A percentile compares a stretch with the other conserved stretches of the same genome.
Conservation (phyloP, 2,888 invertebrate genomes). For the Pocota personata region DNA sequence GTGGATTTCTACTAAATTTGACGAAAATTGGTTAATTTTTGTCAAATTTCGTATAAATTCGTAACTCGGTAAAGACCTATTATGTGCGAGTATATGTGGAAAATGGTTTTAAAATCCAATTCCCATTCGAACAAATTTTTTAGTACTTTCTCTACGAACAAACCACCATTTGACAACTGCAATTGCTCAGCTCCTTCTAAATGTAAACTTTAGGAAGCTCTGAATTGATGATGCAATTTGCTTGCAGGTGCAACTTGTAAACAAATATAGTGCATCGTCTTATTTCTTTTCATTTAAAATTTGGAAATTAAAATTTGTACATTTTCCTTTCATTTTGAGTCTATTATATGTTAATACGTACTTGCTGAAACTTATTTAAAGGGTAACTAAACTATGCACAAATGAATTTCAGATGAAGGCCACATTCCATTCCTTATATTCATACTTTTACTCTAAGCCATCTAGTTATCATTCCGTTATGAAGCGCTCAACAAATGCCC, state of each 20-base stretch:
- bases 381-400: background rate
- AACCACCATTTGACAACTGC: no score
- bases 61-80: no score
- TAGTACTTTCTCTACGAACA: no score
- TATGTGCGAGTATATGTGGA: no score
- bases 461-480: conserved; percentile 14
- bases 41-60: no score
- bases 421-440: background rate
- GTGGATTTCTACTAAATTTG: no score
- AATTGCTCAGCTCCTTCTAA: no score
- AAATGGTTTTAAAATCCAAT: no score
- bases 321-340: background rate
- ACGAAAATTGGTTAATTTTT: no score
- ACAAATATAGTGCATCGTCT: background rate
- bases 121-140: no score
- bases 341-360: background rate
- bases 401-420: background rate
- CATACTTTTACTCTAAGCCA: background rate
- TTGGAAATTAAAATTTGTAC: background rate
- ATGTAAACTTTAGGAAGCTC: no score
- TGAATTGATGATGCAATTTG: background rate
- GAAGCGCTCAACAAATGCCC: conserved; percentile 32
- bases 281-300: background rate
- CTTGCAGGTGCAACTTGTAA: background rate
- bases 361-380: background rate